Percentiles rank a stretch among this genome's conserved stretches.
These are phyloP conservation scores for Zaprionus lachaisei DNA, from an alignment of 1,140 invertebrate genomes.

Conservation along the genomic window DNA sequence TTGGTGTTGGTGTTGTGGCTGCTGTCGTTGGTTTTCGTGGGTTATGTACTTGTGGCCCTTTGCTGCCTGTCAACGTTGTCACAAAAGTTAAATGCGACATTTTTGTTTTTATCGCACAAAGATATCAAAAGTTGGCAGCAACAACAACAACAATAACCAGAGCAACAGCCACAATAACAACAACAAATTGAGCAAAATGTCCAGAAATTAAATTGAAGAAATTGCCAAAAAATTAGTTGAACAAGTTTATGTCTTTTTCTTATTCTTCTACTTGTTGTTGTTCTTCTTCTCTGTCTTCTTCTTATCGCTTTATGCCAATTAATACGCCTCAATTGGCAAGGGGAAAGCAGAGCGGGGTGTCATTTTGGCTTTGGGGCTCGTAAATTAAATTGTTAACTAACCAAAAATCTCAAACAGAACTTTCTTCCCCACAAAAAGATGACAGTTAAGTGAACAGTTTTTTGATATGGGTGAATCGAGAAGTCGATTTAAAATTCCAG, in stretches of 20 bases:
- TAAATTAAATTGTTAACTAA: conserved; percentile 66
- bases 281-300: neutral
- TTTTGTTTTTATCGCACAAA: conserved; percentile 44
- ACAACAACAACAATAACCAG: conserved; percentile 24
- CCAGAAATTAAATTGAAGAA: conserved; percentile 39
- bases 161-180: conserved; percentile 1
- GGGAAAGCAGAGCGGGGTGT: neutral
- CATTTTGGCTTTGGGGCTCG: neutral
- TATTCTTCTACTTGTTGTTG: conserved; percentile 5
- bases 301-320: conserved; percentile 49
- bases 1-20: neutral
- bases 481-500: conserved; percentile 27
- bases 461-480: conserved; percentile 48
- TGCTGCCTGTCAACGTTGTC: conserved; percentile 36
- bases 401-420: conserved; percentile 30
- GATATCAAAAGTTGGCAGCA: conserved; percentile 63
- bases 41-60: neutral
- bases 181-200: conserved; percentile 13
- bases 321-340: conserved; percentile 27
- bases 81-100: conserved; percentile 49
- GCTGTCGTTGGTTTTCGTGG: neutral
- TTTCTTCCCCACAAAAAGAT: conserved; percentile 24
- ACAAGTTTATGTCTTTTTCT: conserved; percentile 19
- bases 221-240: conserved; percentile 44
- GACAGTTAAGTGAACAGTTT: conserved; percentile 57